Conservation (phyloP, 2,797 vertebrate genomes). For the Labeo calbasu region DNA sequence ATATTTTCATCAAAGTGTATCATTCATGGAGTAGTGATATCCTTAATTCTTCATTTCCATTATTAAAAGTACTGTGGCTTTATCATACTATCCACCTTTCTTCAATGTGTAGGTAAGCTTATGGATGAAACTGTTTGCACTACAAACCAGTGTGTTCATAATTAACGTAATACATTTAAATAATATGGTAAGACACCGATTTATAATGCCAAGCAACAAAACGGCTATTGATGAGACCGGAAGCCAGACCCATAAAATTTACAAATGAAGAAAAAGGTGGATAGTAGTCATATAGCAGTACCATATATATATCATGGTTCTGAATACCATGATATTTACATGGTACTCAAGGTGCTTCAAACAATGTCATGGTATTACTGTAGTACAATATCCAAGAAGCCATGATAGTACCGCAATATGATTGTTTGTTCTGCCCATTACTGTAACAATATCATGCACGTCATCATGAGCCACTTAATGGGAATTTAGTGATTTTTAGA, state of each 20-base stretch:
- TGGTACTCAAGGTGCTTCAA: neutral
- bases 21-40: neutral
- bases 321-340: neutral
- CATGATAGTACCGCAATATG: neutral
- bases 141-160: too few relatives aligned
- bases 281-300: neutral
- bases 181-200: too few relatives aligned
- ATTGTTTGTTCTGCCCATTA: neutral
- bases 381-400: neutral
- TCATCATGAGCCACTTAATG: constrained; percentile 16
- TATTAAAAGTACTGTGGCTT: neutral
- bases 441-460: constrained; percentile 17
- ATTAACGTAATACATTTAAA: too few relatives aligned
- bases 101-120: too few relatives aligned
- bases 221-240: too few relatives aligned
- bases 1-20: neutral
- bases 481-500: neutral
- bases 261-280: too few relatives aligned
- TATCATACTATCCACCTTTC: neutral
- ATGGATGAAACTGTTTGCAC: too few relatives aligned
- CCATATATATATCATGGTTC: constrained; percentile 7
- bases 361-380: neutral
- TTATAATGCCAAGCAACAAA: too few relatives aligned
- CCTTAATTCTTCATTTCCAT: neutral
- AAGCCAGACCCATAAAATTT: too few relatives aligned